These are phyloP conservation scores for Dendrocopos noguchii DNA, from an alignment of 2,113 vertebrate genomes.

Conservation along the genomic window DNA sequence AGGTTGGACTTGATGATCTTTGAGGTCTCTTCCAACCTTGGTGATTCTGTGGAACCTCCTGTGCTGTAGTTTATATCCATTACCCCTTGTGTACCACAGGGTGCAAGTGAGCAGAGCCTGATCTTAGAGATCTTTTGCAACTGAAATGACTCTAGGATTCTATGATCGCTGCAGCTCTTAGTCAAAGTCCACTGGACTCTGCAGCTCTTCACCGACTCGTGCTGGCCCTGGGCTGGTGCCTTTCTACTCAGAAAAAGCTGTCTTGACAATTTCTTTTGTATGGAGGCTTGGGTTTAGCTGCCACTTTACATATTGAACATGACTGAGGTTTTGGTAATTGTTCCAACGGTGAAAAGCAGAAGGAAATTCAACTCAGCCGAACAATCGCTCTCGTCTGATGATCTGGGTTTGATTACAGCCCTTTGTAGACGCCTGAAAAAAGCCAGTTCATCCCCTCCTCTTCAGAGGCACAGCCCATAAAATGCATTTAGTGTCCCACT, in stretches of 20 bases:
- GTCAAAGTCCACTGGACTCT: neutral
- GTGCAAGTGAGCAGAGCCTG: too few relatives aligned
- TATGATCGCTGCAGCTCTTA: neutral
- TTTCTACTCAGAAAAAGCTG: neutral
- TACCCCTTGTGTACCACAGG: too few relatives aligned
- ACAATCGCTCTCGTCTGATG: neutral
- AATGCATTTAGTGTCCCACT: neutral
- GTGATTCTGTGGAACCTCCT: too few relatives aligned
- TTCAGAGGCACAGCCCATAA: neutral
- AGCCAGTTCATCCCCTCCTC: constrained; percentile 4
- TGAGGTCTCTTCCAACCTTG: too few relatives aligned
- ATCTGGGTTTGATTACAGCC: constrained; percentile 51
- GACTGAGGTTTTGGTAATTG: constrained; percentile 59
- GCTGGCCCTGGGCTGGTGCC: neutral
- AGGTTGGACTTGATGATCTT: too few relatives aligned
- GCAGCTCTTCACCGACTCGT: neutral
- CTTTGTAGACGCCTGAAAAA: constrained; percentile 37
- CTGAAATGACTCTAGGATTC: too few relatives aligned
- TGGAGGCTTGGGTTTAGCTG: constrained; percentile 18
- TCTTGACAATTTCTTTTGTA: neutral
- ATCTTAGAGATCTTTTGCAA: too few relatives aligned
- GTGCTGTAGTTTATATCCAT: too few relatives aligned
- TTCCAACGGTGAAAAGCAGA: constrained; percentile 22
- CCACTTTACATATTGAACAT: constrained; percentile 46
- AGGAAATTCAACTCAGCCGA: constrained; percentile 15